phyloP scores from a whole-genome alignment of 2,888 invertebrate species.

The Muscina levida region DNA sequence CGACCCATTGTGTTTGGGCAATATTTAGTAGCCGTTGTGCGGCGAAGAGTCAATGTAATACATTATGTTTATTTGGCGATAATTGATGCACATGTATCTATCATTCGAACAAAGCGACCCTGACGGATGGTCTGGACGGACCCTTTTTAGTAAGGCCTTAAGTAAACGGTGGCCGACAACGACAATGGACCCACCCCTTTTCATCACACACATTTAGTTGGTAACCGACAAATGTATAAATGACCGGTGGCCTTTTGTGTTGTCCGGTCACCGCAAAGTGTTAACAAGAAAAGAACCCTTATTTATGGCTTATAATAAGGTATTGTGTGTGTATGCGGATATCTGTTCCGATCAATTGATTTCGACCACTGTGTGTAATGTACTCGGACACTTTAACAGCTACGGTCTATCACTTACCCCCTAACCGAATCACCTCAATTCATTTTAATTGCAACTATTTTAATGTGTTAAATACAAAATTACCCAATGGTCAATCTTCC shows the following conservation, averaged over 20 bases:
- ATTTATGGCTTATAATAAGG: not conserved
- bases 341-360: constrained; percentile 63
- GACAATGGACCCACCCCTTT: constrained; percentile 44
- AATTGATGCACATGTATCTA: constrained; percentile 51
- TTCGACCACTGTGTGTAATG: constrained; percentile 19
- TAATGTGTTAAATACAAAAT: constrained; percentile 33
- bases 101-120: constrained; percentile 22
- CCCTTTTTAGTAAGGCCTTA: constrained; percentile 50
- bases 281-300: constrained; percentile 26
- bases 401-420: constrained; percentile 60
- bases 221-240: too few species aligned
- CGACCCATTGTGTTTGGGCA: not conserved
- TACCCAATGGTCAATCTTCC: constrained; percentile 18
- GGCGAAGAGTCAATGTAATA: constrained; percentile 22
- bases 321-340: constrained; percentile 1
- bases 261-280: constrained; percentile 6
- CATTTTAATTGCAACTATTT: constrained; percentile 55
- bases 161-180: constrained; percentile 22
- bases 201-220: constrained; percentile 16
- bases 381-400: constrained; percentile 56
- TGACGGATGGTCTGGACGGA: constrained; percentile 5
- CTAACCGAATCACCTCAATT: not conserved
- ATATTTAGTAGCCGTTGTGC: not conserved
- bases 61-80: constrained; percentile 53
- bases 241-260: constrained; percentile 35